Percentiles rank a stretch among this genome's conserved stretches.
These are phyloP conservation scores for Ceyx cyanopectus DNA, from an alignment of 2,113 vertebrate genomes.

Conservation along the genomic window DNA sequence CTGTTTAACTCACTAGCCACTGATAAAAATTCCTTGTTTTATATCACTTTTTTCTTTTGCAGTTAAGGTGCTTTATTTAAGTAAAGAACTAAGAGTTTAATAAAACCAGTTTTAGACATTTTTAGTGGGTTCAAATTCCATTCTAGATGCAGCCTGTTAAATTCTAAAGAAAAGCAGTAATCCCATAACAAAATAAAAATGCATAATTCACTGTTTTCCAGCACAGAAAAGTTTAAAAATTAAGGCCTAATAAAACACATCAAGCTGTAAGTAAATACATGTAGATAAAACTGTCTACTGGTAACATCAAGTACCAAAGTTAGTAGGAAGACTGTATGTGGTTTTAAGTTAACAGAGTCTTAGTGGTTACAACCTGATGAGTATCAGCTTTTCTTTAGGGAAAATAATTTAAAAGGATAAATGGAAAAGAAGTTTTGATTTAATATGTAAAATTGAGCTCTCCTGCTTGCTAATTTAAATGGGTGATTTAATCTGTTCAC, in stretches of 20 bases:
- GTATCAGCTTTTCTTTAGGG: conserved; percentile 11
- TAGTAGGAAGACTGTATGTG: background rate
- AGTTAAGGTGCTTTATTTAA: background rate
- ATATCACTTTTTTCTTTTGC: background rate
- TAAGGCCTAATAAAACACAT: background rate
- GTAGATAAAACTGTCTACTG: background rate
- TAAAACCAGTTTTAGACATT: background rate
- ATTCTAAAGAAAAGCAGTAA: background rate
- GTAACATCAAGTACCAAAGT: background rate
- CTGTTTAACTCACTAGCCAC: background rate
- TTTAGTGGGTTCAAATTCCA: background rate
- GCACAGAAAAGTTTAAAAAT: background rate
- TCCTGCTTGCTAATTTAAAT: conserved; percentile 21
- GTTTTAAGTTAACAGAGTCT: background rate
- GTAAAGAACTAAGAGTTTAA: background rate
- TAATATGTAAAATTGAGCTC: conserved; percentile 3
- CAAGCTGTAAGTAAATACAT: background rate
- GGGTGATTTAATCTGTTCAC: conserved; percentile 41
- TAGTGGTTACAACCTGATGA: background rate
- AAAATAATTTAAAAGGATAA: conserved; percentile 32
- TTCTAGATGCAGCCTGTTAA: background rate
- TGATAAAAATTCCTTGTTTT: background rate
- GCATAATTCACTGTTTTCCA: background rate
- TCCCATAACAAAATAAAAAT: background rate
- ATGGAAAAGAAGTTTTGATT: background rate